Evolutionary conservation across 2,888 invertebrate species (phyloP).

Genomic region (Eulithis prunata): DNA sequence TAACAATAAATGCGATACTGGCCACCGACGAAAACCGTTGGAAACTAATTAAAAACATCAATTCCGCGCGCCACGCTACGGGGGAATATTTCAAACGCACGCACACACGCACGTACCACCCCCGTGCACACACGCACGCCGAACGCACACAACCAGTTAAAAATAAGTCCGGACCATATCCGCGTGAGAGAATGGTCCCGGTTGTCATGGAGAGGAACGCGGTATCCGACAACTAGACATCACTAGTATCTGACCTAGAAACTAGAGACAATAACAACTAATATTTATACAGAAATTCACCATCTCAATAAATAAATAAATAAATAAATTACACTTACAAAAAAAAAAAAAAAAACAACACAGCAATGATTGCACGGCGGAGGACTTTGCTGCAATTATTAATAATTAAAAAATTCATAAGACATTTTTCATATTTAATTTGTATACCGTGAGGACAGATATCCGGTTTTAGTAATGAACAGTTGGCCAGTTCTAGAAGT

Average conservation of each 20-base stretch:
- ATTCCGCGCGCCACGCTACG: constrained; percentile 73
- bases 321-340: not conserved
- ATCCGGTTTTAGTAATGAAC: constrained; percentile 59
- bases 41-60: constrained; percentile 84
- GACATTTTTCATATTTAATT: constrained; percentile 36
- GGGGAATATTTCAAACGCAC: constrained; percentile 80
- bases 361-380: constrained; percentile 19
- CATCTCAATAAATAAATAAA: not conserved
- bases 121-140: constrained; percentile 54
- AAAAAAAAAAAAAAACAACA: constrained; percentile 15
- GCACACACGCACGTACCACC: constrained; percentile 65
- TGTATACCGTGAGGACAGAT: constrained; percentile 48
- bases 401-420: constrained; percentile 31
- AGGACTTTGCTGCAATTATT: constrained; percentile 24
- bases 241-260: constrained; percentile 28
- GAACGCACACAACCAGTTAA: constrained; percentile 75
- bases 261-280: constrained; percentile 4
- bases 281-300: no score
- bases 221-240: constrained; percentile 49
- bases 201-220: constrained; percentile 46
- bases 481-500: constrained; percentile 73
- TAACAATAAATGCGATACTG: constrained; percentile 69
- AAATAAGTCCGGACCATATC: constrained; percentile 79
- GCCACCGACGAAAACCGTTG: constrained; percentile 78
- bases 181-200: constrained; percentile 75